Evolutionary conservation across 2,888 invertebrate genomes (phyloP).

Genomic region (Cephus spinipes): DNA sequence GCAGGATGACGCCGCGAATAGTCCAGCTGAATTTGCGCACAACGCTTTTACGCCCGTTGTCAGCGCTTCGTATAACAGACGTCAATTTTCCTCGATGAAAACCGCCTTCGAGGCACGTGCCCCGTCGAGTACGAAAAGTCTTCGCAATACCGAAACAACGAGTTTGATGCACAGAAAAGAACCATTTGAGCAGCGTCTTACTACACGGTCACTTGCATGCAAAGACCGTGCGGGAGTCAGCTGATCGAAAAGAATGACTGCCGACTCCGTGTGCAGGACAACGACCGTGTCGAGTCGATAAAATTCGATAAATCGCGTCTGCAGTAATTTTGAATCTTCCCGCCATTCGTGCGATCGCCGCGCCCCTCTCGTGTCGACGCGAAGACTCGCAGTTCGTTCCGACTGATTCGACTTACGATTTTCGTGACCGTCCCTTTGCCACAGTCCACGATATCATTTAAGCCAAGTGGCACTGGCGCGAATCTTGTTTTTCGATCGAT

Average conservation of each 20-base stretch:
- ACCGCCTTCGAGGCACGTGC: too few species aligned
- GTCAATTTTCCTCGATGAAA: too few species aligned
- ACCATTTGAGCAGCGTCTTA: too few species aligned
- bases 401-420: slow-evolving; percentile 7
- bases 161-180: too few species aligned
- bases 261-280: too few species aligned
- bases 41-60: slow-evolving; percentile 34
- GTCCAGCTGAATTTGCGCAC: slow-evolving; percentile 60
- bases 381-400: slow-evolving; percentile 15
- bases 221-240: neutral
- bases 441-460: neutral
- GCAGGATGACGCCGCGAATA: slow-evolving; percentile 58
- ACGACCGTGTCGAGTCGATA: too few species aligned
- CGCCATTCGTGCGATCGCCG: slow-evolving; percentile 2
- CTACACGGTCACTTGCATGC: too few species aligned
- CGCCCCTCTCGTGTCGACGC: neutral
- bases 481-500: too few species aligned
- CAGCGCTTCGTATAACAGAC: neutral
- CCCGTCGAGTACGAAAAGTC: too few species aligned
- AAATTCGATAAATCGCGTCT: too few species aligned
- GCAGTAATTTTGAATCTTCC: slow-evolving; percentile 23
- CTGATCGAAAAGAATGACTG: neutral
- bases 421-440: slow-evolving; percentile 8
- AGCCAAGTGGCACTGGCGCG: too few species aligned
- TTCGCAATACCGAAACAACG: neutral